Percentiles rank a stretch among this genome's conserved stretches.
Evolutionary conservation across 2,113 vertebrate species (phyloP).

Genomic region (Leptobrachium leishanense): DNA sequence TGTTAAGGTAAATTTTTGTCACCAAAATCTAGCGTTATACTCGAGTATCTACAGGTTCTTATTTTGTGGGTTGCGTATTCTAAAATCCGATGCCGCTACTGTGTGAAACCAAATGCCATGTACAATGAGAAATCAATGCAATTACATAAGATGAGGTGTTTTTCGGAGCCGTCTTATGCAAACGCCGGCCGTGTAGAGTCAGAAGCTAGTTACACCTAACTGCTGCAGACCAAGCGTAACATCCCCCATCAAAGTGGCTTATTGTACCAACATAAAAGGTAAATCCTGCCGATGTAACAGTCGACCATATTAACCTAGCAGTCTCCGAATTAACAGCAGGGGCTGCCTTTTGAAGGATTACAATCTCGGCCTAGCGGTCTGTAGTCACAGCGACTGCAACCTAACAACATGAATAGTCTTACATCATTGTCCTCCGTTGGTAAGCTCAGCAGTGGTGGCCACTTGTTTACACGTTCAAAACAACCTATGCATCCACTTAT

Average conservation of each 20-base stretch:
- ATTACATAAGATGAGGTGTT: no score
- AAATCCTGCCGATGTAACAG: neutral
- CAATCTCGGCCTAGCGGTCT: neutral
- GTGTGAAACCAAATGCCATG: no score
- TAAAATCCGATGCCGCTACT: no score
- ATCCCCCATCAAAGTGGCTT: neutral
- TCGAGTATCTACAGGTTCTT: no score
- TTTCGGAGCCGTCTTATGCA: no score
- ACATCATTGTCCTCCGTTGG: neutral
- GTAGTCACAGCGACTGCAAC: neutral
- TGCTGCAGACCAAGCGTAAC: neutral
- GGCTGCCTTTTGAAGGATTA: neutral
- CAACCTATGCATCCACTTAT: neutral
- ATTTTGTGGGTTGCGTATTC: no score
- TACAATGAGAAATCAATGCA: no score
- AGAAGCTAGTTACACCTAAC: neutral
- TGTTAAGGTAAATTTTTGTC: no score
- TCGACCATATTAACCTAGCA: neutral
- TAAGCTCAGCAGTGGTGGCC: neutral
- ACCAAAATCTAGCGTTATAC: no score
- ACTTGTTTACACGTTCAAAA: neutral
- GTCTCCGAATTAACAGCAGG: neutral
- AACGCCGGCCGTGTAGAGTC: neutral
- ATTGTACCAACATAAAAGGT: neutral
- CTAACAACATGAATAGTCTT: neutral